Percentiles rank a stretch among this genome's conserved stretches.
These are phyloP conservation scores for Meteorus sp. DNA, from an alignment of 1,140 invertebrate species.

Conservation along the genomic window DNA sequence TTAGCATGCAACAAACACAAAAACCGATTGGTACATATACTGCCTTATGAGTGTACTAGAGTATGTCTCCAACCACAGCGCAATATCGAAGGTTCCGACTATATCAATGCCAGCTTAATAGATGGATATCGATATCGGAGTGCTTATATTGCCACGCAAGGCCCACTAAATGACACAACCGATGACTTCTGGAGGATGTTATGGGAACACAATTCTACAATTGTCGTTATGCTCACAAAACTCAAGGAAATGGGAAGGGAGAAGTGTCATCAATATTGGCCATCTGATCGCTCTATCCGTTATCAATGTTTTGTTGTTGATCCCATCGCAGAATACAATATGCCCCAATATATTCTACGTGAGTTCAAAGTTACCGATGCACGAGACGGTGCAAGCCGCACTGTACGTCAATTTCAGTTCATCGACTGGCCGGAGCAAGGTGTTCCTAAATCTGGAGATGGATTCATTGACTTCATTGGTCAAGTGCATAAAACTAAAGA, in stretches of 20 bases:
- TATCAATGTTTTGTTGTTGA: slow-evolving; percentile 98
- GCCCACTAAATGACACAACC: slow-evolving; percentile 91
- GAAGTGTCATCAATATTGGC: slow-evolving; percentile 99
- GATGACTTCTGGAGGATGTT: slow-evolving; percentile 99
- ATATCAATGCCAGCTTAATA: slow-evolving; percentile 98
- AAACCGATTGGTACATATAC: slow-evolving; percentile 94
- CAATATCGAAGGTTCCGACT: slow-evolving; percentile 94
- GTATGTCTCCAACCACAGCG: slow-evolving; percentile 91
- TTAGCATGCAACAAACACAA: slow-evolving; percentile 97
- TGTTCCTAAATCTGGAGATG: slow-evolving; percentile 96
- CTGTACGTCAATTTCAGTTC: slow-evolving; percentile 98
- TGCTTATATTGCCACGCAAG: slow-evolving; percentile 98
- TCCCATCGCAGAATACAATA: slow-evolving; percentile 98
- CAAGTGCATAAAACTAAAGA: slow-evolving; percentile 99
- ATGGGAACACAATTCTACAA: slow-evolving; percentile 99
- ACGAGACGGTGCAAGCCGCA: slow-evolving; percentile 92
- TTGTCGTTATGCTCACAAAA: slow-evolving; percentile 98
- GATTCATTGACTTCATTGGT: slow-evolving; percentile 97
- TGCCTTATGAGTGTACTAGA: slow-evolving; percentile 94
- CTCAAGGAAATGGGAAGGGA: slow-evolving; percentile 96
- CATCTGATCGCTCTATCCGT: slow-evolving; percentile 90
- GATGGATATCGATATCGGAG: slow-evolving; percentile 91
- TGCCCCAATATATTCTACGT: slow-evolving; percentile 97
- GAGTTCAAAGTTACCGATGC: slow-evolving; percentile 98
- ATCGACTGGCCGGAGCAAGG: slow-evolving; percentile 99